Percentiles rank a stretch among this genome's conserved stretches.
phyloP scores from a whole-genome alignment of 2,888 invertebrate genomes.

The Nyleta sp. region DNA sequence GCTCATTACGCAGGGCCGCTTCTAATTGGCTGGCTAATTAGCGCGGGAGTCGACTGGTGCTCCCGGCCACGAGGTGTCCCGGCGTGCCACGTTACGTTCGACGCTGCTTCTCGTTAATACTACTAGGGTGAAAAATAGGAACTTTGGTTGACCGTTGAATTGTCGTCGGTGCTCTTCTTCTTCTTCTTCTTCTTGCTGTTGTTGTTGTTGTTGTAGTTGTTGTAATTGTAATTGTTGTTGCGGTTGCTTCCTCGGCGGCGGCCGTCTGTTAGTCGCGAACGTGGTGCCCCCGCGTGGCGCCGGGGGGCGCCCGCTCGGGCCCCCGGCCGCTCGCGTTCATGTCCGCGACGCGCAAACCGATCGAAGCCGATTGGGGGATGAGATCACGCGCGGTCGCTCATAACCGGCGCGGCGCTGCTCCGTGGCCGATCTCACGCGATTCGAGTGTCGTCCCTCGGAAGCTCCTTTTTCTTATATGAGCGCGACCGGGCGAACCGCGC shows the following conservation, averaged over 20 bases:
- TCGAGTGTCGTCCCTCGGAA: conserved; percentile 59
- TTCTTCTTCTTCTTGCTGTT: too few relatives aligned
- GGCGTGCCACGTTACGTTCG: conserved; percentile 20
- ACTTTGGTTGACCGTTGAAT: conserved; percentile 79
- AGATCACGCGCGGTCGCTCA: conserved; percentile 17
- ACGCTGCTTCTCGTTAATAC: conserved; percentile 38
- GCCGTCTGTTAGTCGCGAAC: neutral
- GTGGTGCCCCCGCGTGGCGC: neutral
- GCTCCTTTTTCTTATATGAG: conserved; percentile 78
- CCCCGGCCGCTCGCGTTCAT: conserved; percentile 16
- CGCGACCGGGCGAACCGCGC: conserved; percentile 81
- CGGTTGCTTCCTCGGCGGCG: conserved; percentile 1
- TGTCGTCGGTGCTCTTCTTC: too few relatives aligned
- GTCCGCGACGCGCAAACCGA: neutral
- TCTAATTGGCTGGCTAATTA: conserved; percentile 82
- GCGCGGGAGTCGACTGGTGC: conserved; percentile 75
- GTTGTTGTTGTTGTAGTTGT: conserved; percentile 9
- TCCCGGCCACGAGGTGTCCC: conserved; percentile 77
- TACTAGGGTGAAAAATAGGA: conserved; percentile 80
- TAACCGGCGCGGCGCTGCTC: conserved; percentile 3
- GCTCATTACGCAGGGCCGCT: conserved; percentile 80
- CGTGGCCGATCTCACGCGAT: conserved; percentile 18
- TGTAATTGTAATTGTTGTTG: neutral
- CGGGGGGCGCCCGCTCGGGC: conserved; percentile 21
- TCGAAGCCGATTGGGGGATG: neutral